Evolutionary conservation across 2,888 invertebrate genomes (phyloP), one percentile per base, ranked within the genome.

Genomic region (Aplocera efformata): DNA sequence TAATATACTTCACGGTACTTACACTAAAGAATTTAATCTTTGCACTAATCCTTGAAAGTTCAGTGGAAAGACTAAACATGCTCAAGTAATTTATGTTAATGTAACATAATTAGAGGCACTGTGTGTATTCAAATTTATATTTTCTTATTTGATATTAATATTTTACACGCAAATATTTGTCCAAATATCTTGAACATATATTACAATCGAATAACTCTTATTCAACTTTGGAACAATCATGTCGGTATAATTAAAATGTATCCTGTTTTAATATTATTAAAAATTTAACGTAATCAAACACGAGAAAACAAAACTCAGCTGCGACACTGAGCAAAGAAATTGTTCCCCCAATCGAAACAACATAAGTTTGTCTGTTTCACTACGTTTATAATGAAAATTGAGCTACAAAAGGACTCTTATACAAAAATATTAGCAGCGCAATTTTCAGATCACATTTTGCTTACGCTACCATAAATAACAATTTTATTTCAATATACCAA

Each of bases 51-150:
- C 48, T 46, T 47, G 42, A 41, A 42, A 60, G 56, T 48, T 54
- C 78, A 82, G 80, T 81, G 79, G 79, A 80, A 82, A 81, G 74
- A 79, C 56, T 76, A 84, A 84, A 79, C 62, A 78, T 58, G 83
- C 84, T 84, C 88, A 78, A 79, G 71, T 80, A 75, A 84, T 86
- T 86, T 86, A 89, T 88, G 88, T 88, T 88, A 88, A 89, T 85
- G 85, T 89, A 89, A 89, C 88, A 89, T 88, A 88, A 88, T 83
- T 85, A 88, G 88, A 89, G 89, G 89, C 89, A 89, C 89, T 89
- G 88, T 86, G 89, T 89, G 89, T 89, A 79, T 83, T 84, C 82
- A 63, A 64, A 60, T 79, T 74, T 82, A 83, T 79, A 77, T 62
- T 64, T 67, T 65, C 68, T 72, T 76, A 74, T 73, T 67, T 72